Conservation (phyloP, 2,797 vertebrate species). For the Cyclura pinguis region DNA sequence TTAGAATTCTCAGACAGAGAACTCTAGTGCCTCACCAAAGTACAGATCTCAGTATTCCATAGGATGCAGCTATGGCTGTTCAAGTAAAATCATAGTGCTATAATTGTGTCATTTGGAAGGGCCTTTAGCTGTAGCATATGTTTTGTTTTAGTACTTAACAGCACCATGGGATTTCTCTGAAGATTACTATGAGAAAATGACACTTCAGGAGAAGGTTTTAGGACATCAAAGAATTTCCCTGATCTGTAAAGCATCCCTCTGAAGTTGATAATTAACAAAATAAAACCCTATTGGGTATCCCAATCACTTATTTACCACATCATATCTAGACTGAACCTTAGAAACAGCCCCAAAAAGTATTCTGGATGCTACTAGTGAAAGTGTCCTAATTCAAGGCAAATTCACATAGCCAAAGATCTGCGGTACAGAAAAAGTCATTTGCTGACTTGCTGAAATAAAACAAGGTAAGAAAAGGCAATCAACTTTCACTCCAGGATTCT, state of each 20-base stretch:
- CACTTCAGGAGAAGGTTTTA: neutral
- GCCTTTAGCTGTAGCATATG: neutral
- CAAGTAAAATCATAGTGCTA: no score
- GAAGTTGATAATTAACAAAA: neutral
- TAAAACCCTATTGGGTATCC: neutral
- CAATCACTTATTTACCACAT: neutral
- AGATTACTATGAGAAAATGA: neutral
- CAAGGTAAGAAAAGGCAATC: neutral
- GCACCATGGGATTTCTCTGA: neutral
- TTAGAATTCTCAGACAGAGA: no score
- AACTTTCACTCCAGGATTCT: neutral
- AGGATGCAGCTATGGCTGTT: no score
- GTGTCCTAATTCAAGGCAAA: conserved; percentile 6
- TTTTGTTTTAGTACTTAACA: neutral
- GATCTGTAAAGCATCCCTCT: neutral
- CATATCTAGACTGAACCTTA: neutral
- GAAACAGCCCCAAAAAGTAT: neutral
- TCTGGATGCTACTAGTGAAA: neutral
- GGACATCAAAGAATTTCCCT: neutral
- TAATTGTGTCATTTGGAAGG: no score
- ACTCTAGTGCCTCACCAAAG: no score
- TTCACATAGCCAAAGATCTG: neutral
- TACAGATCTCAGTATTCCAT: no score
- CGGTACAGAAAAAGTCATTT: neutral
- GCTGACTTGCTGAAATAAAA: neutral